A percentile compares a stretch with the other conserved stretches of the same genome.
Evolutionary conservation across 2,113 vertebrate genomes (phyloP).

Genomic region (Myotis brandtii): DNA sequence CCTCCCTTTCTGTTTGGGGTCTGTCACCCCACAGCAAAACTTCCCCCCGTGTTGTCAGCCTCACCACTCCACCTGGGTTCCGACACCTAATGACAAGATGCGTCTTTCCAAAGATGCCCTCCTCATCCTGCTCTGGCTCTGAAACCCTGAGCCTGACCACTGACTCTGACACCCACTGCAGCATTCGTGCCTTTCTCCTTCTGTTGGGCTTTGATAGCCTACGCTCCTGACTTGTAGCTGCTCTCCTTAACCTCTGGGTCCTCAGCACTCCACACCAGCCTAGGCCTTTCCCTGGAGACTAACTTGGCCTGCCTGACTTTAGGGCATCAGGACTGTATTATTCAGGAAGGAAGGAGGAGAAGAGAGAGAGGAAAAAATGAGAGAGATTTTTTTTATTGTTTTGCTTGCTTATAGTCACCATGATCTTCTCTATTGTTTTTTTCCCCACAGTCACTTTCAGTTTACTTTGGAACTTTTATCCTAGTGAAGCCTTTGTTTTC

Average conservation of each 20-base stretch:
- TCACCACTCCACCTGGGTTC: background rate
- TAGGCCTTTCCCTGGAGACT: background rate
- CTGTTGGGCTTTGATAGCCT: no score
- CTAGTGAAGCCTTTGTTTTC: background rate
- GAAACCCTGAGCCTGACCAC: background rate
- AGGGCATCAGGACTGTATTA: background rate
- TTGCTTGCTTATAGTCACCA: background rate
- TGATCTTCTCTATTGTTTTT: background rate
- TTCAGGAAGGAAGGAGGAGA: background rate
- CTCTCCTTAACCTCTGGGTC: background rate
- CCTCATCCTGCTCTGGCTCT: background rate
- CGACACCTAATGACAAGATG: background rate
- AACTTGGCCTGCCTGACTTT: background rate
- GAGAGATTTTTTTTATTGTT: background rate
- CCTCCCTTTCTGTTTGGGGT: background rate
- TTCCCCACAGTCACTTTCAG: background rate
- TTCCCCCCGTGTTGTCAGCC: no score
- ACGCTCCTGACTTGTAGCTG: rapidly evolving
- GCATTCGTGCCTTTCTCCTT: background rate
- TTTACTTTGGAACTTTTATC: background rate
- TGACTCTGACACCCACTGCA: background rate
- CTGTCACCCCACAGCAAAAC: no score
- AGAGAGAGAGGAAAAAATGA: background rate
- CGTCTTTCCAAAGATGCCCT: background rate
- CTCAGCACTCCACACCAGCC: background rate